Percentiles rank a stretch among this genome's conserved stretches.
Evolutionary conservation across 2,797 vertebrate species (phyloP).

Genomic region (Limnodromus scolopaceus): DNA sequence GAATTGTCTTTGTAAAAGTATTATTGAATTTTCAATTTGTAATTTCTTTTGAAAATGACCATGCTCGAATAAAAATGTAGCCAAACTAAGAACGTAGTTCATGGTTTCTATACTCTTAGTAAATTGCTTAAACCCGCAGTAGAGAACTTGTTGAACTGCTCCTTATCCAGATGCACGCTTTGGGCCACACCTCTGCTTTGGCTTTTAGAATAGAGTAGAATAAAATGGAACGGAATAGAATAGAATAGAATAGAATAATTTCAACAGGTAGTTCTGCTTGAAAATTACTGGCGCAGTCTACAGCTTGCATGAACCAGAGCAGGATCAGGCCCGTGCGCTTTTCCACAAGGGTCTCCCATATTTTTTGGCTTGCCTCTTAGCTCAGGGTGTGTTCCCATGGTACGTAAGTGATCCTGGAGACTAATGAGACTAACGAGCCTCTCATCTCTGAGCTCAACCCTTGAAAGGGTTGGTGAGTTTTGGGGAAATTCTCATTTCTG

Average conservation of each 20-base stretch:
- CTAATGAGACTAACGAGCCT: background rate
- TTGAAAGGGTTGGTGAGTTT: background rate
- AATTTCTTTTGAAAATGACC: conserved; percentile 99
- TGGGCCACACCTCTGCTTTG: background rate
- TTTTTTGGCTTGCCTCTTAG: background rate
- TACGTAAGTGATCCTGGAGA: background rate
- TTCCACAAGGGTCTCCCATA: background rate
- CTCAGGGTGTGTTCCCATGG: fast-evolving
- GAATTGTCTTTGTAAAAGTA: conserved; percentile 99
- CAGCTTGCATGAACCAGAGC: background rate
- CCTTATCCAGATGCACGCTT: background rate
- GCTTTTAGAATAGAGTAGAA: background rate
- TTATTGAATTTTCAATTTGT: conserved; percentile 99
- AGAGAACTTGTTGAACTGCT: background rate
- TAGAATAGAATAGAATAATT: background rate
- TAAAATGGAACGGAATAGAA: no score
- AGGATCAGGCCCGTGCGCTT: background rate
- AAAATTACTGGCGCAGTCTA: background rate
- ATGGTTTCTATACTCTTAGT: conserved; percentile 67
- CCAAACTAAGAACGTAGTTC: conserved; percentile 91
- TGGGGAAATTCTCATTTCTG: background rate
- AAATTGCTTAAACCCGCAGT: conserved; percentile 8
- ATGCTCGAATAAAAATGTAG: conserved; percentile 99
- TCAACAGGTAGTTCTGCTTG: background rate
- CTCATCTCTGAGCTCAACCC: background rate